phyloP scores from a whole-genome alignment of 2,888 invertebrate species.

The Rotaria sp. region DNA sequence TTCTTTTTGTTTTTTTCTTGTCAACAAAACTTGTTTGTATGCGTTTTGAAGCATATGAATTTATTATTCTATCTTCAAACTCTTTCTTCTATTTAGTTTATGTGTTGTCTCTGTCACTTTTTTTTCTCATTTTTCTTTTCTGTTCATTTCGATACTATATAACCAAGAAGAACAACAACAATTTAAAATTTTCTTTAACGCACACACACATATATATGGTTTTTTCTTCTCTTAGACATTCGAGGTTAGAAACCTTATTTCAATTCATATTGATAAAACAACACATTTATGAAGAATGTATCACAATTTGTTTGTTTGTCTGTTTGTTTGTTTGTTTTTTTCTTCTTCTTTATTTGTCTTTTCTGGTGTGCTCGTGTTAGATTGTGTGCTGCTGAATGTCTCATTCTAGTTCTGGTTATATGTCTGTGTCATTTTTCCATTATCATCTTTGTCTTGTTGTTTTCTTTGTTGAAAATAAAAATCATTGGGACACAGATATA shows the following conservation, averaged over 20 bases:
- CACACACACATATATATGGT: not conserved
- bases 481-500: not conserved
- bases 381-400: not conserved
- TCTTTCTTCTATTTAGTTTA: not conserved
- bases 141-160: not conserved
- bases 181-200: too few relatives aligned
- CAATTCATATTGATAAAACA: not conserved
- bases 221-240: not conserved
- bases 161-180: slow-evolving; percentile 6
- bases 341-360: too few relatives aligned
- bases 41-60: not conserved
- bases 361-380: not conserved
- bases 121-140: not conserved
- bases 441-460: not conserved
- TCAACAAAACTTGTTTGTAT: not conserved
- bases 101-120: not conserved
- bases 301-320: too few relatives aligned
- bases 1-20: not conserved
- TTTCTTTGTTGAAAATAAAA: slow-evolving; percentile 6
- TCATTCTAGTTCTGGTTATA: not conserved
- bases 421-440: not conserved
- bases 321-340: too few relatives aligned
- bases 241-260: not conserved
- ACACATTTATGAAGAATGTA: too few relatives aligned
- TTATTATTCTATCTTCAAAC: not conserved